A percentile compares a stretch with the other conserved stretches of the same genome.
phyloP scores from a whole-genome alignment of 2,888 invertebrate genomes.

The Panopea generosa region DNA sequence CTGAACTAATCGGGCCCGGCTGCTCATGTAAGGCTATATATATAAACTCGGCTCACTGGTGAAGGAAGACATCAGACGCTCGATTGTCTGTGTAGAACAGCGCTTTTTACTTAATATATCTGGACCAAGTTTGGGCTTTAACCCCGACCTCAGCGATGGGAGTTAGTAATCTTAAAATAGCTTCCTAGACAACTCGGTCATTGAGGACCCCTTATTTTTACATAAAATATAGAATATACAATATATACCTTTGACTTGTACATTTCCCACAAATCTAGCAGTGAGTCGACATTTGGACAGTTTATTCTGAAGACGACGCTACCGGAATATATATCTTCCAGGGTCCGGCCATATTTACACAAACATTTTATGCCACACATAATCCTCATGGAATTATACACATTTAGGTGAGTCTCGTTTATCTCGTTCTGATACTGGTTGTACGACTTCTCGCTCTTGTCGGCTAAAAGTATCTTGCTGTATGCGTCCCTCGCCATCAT shows the following conservation, averaged over 20 bases:
- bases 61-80: too few species aligned
- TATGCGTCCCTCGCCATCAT: conserved; percentile 70
- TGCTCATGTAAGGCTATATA: too few species aligned
- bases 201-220: too few species aligned
- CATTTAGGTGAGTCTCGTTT: conserved; percentile 56
- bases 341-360: conserved; percentile 68
- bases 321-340: conserved; percentile 67
- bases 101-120: too few species aligned
- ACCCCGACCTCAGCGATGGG: too few species aligned
- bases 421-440: conserved; percentile 61
- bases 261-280: conserved; percentile 63
- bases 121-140: too few species aligned
- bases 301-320: conserved; percentile 67
- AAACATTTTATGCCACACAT: conserved; percentile 65
- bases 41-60: too few species aligned
- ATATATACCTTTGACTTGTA: conserved; percentile 58
- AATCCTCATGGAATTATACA: conserved; percentile 63
- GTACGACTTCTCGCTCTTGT: conserved; percentile 51
- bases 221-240: too few species aligned
- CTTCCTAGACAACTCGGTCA: too few species aligned
- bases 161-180: too few species aligned
- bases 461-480: conserved; percentile 58
- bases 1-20: too few species aligned
- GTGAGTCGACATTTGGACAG: conserved; percentile 62
- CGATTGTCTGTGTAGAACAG: too few species aligned